These are phyloP conservation scores for Melangyna quadrimaculata DNA, from an alignment of 2,888 invertebrate genomes.

Conservation along the genomic window DNA sequence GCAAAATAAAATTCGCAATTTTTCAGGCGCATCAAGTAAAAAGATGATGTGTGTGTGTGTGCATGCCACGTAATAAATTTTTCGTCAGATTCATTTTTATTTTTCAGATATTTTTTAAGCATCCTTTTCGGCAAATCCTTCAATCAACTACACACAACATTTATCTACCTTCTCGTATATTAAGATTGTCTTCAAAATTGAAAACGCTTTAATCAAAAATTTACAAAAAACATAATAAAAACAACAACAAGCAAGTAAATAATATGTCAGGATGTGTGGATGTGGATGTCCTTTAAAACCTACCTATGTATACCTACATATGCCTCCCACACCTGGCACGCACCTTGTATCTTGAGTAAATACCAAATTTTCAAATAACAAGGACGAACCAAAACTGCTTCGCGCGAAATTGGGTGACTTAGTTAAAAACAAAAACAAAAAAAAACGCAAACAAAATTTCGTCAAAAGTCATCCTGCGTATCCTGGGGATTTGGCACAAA, in stretches of 20 bases:
- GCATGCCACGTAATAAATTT: not conserved
- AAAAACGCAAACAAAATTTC: slow-evolving; percentile 16
- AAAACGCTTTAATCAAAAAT: slow-evolving; percentile 46
- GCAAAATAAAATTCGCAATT: slow-evolving; percentile 17
- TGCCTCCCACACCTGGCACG: slow-evolving; percentile 19
- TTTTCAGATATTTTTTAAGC: not conserved
- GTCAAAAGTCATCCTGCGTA: slow-evolving; percentile 51
- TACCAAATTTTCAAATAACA: slow-evolving; percentile 63
- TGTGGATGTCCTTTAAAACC: not conserved
- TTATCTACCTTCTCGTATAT: no score
- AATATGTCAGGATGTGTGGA: slow-evolving; percentile 16
- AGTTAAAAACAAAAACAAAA: slow-evolving; percentile 21
- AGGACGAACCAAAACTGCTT: slow-evolving; percentile 25
- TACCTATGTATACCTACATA: not conserved
- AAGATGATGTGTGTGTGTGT: not conserved
- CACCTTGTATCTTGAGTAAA: slow-evolving; percentile 42
- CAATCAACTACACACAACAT: slow-evolving; percentile 59
- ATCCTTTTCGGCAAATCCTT: slow-evolving; percentile 52
- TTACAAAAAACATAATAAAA: not conserved
- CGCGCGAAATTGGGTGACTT: slow-evolving; percentile 64
- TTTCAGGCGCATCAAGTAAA: slow-evolving; percentile 25
- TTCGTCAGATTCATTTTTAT: slow-evolving; percentile 9
- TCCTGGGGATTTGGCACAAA: slow-evolving; percentile 29
- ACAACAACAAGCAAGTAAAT: slow-evolving; percentile 21
- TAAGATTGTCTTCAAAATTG: slow-evolving; percentile 51